Conservation (phyloP, 2,888 invertebrate genomes). For the Caenorhabditis uteleia region DNA sequence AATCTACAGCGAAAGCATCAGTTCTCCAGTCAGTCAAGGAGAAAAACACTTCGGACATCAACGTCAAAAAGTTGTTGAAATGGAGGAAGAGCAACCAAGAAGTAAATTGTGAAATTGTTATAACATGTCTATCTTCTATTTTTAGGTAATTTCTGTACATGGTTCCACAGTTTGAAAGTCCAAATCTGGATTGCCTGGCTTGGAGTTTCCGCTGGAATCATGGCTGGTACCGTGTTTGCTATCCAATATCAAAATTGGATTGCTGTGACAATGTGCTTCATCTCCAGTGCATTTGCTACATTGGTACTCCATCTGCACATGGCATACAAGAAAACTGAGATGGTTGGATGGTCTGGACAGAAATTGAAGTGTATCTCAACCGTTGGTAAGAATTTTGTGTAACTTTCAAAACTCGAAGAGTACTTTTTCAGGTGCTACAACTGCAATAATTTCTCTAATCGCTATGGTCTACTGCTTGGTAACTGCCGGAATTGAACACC, state of each 20-base stretch:
- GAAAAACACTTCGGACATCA: neutral
- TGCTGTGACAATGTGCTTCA: conserved; percentile 58
- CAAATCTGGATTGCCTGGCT: conserved; percentile 54
- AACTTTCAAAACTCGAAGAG: too few species aligned
- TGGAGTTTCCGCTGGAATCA: conserved; percentile 63
- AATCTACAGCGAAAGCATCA: conserved; percentile 22
- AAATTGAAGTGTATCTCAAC: conserved; percentile 44
- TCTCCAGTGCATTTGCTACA: conserved; percentile 59
- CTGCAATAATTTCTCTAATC: conserved; percentile 45
- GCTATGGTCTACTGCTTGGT: conserved; percentile 61
- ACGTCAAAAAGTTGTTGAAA: conserved; percentile 3
- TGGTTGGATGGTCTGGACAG: conserved; percentile 53
- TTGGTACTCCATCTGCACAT: conserved; percentile 60
- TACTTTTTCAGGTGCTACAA: conserved; percentile 35
- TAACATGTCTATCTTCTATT: neutral
- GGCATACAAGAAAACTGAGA: conserved; percentile 60
- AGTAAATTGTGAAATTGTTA: conserved; percentile 4
- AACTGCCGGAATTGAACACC: conserved; percentile 55
- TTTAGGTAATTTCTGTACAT: conserved; percentile 17
- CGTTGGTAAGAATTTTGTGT: too few species aligned
- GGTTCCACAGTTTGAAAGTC: conserved; percentile 47
- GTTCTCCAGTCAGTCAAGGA: neutral
- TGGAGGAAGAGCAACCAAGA: conserved; percentile 28
- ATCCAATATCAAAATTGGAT: conserved; percentile 62
- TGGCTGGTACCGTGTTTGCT: conserved; percentile 61